Evolutionary conservation across 2,888 invertebrate species (phyloP), one percentile per base, ranked within the genome.

Genomic region (Seira ritae): DNA sequence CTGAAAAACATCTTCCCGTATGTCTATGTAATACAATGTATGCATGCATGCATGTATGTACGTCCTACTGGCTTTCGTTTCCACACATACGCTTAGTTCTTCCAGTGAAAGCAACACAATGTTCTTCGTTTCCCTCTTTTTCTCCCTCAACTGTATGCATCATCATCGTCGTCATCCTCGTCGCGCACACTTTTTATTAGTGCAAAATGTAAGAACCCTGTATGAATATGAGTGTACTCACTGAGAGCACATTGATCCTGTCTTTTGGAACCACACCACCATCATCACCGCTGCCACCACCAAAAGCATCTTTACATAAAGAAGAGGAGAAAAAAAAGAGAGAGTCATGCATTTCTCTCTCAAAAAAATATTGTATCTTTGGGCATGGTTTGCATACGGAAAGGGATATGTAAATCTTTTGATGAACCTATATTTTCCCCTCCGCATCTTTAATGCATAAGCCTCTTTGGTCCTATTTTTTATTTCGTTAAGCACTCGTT

Each of bases 401-500:
- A 12, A 55, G 12, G n/a, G n/a, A 55, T 65, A 70, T 74, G 75
- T 75, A 81, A 76, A 81, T 81, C 81, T 65, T 50, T 24, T 76
- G 81, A 71, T 75, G 75, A 81, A 72, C 66, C 70, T 46, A 62
- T 73, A 20, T 37, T 42, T 4, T 46, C 62, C 62, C 17, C 62
- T 19, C 24, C 60, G 50, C 70, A 22, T 50, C 22, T 70, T 70
- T 70, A 46, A 70, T 50, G 70, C 50, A 50, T 70, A 55, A 72
- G 62, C 72, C 37, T 73, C 62, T 62, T 19, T 37, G 60, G 23
- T 46, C 22, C 22, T 24, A 62, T 42, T n/a, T n/a, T 69, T 66
- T 37, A 60, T 65, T 72, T 62, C 23, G 31, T 31, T 31, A 31
- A 31, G 31, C 31, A 31, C 31, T 31, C 31, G n/a, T n/a, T n/a